These are phyloP conservation scores for Caenorhabditis elegans DNA, from an alignment of 1,140 invertebrate species.

Conservation along the genomic window WBcel235 BX284603.4:5029001-5029500, in stretches of 20 bases:
- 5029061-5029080: background rate
- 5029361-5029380: background rate
- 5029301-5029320: background rate
- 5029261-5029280: background rate
- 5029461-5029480: too few relatives aligned
- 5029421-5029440: too few relatives aligned
- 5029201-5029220: background rate
- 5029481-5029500: too few relatives aligned
- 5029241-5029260: background rate
- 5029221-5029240: background rate
- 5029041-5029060: background rate
- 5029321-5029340: background rate
- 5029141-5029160: constrained; percentile 60
- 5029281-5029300: background rate
- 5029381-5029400: background rate
- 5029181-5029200: constrained; percentile 40
- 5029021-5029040: background rate
- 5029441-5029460: too few relatives aligned
- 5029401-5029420: too few relatives aligned
- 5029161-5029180: constrained; percentile 55
- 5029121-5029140: constrained; percentile 64
- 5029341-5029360: background rate
- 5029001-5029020: background rate
- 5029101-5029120: constrained; percentile 57
- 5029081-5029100: background rate